phyloP scores from a whole-genome alignment of 2,888 invertebrate genomes.

The Ischnus inquisitorius region DNA sequence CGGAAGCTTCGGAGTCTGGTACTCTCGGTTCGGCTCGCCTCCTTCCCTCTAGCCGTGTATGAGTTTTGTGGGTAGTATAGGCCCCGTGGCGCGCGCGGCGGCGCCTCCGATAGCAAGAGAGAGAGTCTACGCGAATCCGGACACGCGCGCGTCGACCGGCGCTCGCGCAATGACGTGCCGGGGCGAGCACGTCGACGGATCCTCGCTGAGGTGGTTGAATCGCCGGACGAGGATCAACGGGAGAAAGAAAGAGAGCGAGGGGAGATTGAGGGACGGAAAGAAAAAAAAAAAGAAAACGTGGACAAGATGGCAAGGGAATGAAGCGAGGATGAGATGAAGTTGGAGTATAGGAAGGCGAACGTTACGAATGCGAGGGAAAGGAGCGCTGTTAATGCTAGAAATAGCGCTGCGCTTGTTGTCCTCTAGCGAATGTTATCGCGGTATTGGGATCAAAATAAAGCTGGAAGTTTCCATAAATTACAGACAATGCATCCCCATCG shows the following conservation, averaged over 20 bases:
- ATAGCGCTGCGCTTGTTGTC: too few species aligned
- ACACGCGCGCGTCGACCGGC: conserved; percentile 77
- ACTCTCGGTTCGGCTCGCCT: conserved; percentile 43
- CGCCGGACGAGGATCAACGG: conserved; percentile 35
- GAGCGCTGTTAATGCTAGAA: too few species aligned
- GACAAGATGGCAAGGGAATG: conserved; percentile 7
- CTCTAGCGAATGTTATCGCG: too few species aligned
- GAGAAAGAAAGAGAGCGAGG: neutral
- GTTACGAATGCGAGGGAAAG: too few species aligned
- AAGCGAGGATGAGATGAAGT: conserved; percentile 29
- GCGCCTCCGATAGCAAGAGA: conserved; percentile 59
- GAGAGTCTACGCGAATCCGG: conserved; percentile 70
- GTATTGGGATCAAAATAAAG: too few species aligned
- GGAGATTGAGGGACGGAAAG: conserved; percentile 8
- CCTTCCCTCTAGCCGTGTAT: conserved; percentile 51
- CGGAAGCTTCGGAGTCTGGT: conserved; percentile 66
- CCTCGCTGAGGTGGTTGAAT: conserved; percentile 35
- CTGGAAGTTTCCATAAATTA: too few species aligned
- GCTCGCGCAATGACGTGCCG: conserved; percentile 78
- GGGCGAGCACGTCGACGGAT: conserved; percentile 55
- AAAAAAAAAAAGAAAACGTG: neutral
- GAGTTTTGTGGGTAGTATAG: conserved; percentile 45
- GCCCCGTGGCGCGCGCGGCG: conserved; percentile 56
- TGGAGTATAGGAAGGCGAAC: conserved; percentile 10
- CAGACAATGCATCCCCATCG: too few species aligned